Percentiles rank a stretch among this genome's conserved stretches.
phyloP scores from a whole-genome alignment of 2,888 invertebrate species.

The Eupithecia subfuscata region DNA sequence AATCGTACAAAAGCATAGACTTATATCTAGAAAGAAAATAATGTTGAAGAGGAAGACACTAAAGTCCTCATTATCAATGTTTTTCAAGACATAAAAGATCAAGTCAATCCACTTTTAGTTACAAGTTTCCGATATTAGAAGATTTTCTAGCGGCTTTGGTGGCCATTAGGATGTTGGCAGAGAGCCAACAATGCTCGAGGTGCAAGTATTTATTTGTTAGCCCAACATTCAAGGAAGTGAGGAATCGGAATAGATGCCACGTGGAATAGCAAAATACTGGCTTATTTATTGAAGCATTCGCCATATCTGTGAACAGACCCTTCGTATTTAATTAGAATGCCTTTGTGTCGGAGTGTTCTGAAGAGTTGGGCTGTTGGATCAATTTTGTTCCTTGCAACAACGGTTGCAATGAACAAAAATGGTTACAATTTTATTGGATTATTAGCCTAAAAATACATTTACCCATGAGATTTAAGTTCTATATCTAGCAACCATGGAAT shows the following conservation, averaged over 20 bases:
- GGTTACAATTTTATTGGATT: neutral
- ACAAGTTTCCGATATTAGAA: constrained; percentile 72
- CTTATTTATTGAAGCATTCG: constrained; percentile 24
- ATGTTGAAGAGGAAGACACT: neutral
- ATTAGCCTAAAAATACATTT: neutral
- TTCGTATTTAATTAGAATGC: neutral
- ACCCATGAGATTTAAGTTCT: neutral
- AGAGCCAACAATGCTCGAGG: constrained; percentile 69
- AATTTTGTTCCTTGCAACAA: neutral
- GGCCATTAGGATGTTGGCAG: constrained; percentile 79
- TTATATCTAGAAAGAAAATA: neutral
- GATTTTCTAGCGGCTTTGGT: constrained; percentile 76
- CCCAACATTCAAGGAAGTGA: constrained; percentile 81
- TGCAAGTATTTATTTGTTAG: constrained; percentile 79
- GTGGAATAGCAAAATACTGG: constrained; percentile 60
- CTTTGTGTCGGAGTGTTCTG: neutral
- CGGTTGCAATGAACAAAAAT: neutral
- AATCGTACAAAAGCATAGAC: neutral
- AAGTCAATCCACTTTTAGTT: constrained; percentile 71
- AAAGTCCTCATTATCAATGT: constrained; percentile 18
- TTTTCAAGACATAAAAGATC: constrained; percentile 52
- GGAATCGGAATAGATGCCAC: constrained; percentile 76
- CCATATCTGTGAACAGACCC: constrained; percentile 9
- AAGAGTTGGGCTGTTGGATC: neutral
- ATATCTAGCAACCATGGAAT: neutral